Evolutionary conservation across 1,140 invertebrate species (phyloP), one percentile per base, ranked within the genome.

Genomic region (Diuraphis noxia): DNA sequence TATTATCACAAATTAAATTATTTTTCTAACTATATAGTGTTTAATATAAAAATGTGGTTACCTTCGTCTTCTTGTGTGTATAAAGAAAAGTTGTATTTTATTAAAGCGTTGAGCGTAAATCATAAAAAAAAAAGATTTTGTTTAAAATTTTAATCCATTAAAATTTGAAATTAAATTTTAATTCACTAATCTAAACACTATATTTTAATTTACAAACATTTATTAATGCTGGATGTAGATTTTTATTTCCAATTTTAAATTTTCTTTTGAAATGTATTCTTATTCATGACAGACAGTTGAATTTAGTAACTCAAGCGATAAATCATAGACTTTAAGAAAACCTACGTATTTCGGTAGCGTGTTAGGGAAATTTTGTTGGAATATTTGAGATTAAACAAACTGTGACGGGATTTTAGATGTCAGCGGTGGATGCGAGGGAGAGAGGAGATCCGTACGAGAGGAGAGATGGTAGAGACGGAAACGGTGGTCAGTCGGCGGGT

Each of bases 381-480:
- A 6, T 82, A 40, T 25, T 82, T 40, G 38, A 13, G 10, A 30
- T 23, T 36, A 52, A 86, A 87, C 36, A 38, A 3, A 30, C n/a
- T n/a, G 23, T 87, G 46, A n/a, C 86, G 40, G 86, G 52, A 38
- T 89, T 91, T 40, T 81, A 91, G 89, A 91, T 90, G 88, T 89
- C 88, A 34, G 63, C 89, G 77, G 89, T 23, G 89, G 89, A 49
- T 36, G 89, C 89, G 89, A 91, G 89, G 89, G 89, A 79, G 94
- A 95, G 94, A 94, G 93, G 94, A 93, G 94, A 92, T 72, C 92
- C 85, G 89, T 91, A 94, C 94, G 94, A 92, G 84, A 92, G 94
- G 94, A 94, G 93, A 95, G 95, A 93, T 95, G 95, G 95, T 95
- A 96, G 95, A 52, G 77, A 91, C 77, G 89, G 89, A 30, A 63